These are phyloP conservation scores for Clupea harengus DNA, from an alignment of 2,113 vertebrate species.

Conservation along the genomic window DNA sequence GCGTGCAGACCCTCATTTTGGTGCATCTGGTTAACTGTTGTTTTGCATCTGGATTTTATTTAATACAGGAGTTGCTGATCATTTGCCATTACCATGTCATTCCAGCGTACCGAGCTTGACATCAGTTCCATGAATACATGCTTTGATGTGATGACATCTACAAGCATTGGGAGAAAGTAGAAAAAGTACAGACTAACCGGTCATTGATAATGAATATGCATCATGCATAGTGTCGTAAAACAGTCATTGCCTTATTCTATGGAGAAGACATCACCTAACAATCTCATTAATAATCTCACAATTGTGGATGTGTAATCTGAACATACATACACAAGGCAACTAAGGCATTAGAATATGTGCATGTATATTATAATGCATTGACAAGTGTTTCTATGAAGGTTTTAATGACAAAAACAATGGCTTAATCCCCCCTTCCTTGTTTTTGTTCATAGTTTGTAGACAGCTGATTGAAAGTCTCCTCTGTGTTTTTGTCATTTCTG, in stretches of 20 bases:
- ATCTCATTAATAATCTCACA: no score
- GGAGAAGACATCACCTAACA: neutral
- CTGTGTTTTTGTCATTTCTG: neutral
- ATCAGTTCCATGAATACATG: neutral
- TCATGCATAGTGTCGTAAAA: neutral
- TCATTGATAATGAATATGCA: neutral
- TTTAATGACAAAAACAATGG: neutral
- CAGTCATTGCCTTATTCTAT: neutral
- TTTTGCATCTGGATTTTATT: conserved; percentile 3
- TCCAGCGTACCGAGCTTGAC: neutral
- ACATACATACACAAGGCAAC: neutral
- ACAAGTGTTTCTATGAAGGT: neutral
- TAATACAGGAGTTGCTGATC: neutral
- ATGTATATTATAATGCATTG: neutral
- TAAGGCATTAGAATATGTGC: neutral
- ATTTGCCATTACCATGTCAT: neutral
- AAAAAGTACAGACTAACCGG: neutral
- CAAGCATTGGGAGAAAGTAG: neutral
- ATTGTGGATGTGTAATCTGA: neutral
- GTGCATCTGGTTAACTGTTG: conserved; percentile 17
- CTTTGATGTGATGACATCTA: neutral
- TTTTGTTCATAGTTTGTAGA: neutral
- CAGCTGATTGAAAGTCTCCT: neutral
- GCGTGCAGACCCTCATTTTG: neutral
- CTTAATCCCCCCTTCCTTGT: neutral